A percentile compares a stretch with the other conserved stretches of the same genome.
Evolutionary conservation across 2,113 vertebrate genomes (phyloP).

Genomic region (Urocitellus parryii): DNA sequence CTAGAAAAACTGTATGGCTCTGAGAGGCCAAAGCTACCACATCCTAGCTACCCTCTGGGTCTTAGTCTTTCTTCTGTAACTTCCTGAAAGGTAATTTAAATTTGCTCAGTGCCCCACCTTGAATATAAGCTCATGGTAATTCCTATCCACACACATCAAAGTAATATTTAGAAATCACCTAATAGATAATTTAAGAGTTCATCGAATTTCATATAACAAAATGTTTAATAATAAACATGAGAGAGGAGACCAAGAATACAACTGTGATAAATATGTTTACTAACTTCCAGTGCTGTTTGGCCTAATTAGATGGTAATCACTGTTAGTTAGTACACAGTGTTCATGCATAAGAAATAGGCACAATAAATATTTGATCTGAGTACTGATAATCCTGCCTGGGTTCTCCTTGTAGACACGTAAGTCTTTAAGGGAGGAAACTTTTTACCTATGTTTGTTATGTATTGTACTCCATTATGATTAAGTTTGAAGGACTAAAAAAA

Average conservation of each 20-base stretch:
- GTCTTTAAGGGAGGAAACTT: constrained; percentile 60
- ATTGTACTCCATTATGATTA: background rate
- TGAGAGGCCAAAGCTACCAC: background rate
- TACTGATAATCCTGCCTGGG: background rate
- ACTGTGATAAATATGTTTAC: constrained; percentile 68
- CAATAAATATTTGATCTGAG: constrained; percentile 52
- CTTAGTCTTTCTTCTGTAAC: background rate
- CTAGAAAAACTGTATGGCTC: background rate
- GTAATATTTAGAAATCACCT: constrained; percentile 39
- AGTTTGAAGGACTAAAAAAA: constrained; percentile 60
- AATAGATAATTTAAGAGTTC: constrained; percentile 38
- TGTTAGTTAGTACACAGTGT: constrained; percentile 2
- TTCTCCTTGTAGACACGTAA: background rate
- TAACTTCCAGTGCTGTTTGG: constrained; percentile 51
- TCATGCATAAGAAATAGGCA: background rate
- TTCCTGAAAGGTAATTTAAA: background rate
- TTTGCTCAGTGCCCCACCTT: background rate
- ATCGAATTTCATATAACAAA: constrained; percentile 44
- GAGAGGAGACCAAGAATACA: constrained; percentile 12
- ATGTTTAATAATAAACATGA: constrained; percentile 52
- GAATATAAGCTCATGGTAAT: constrained; percentile 5
- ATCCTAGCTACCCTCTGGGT: background rate
- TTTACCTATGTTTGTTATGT: constrained; percentile 42
- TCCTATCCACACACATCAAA: background rate
- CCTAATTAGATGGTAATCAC: constrained; percentile 73